Evolutionary conservation across 2,797 vertebrate genomes (phyloP).

Genomic region (Trachops cirrhosus): DNA sequence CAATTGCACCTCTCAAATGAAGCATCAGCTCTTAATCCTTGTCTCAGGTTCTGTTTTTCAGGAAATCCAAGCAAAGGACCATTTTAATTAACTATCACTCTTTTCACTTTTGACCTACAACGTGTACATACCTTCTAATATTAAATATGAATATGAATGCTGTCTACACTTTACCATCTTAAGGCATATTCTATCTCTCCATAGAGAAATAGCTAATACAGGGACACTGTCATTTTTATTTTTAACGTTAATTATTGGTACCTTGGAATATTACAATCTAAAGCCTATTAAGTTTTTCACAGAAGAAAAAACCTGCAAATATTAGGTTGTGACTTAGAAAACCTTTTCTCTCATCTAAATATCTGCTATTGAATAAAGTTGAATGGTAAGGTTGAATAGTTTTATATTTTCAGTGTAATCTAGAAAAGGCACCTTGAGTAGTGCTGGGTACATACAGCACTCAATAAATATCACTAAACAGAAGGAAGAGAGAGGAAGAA

Average conservation of each 20-base stretch:
- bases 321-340: constrained; percentile 17
- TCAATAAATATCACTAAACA: constrained; percentile 21
- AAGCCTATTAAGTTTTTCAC: background rate
- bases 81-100: background rate
- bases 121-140: background rate
- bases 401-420: background rate
- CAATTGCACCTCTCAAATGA: background rate
- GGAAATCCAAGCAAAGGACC: background rate
- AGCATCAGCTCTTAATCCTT: background rate
- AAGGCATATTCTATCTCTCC: background rate
- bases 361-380: constrained; percentile 16
- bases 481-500: background rate
- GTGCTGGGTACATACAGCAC: background rate
- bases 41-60: background rate
- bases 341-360: background rate
- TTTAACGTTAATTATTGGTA: background rate
- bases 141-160: background rate
- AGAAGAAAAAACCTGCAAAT: background rate
- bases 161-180: background rate
- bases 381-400: background rate
- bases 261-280: background rate
- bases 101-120: background rate
- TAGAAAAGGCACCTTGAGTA: background rate
- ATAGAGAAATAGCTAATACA: background rate
- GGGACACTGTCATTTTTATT: background rate